Percentiles rank a stretch among this genome's conserved stretches.
These are phyloP conservation scores for Eulithis prunata DNA, from an alignment of 2,888 invertebrate genomes.

Conservation along the genomic window DNA sequence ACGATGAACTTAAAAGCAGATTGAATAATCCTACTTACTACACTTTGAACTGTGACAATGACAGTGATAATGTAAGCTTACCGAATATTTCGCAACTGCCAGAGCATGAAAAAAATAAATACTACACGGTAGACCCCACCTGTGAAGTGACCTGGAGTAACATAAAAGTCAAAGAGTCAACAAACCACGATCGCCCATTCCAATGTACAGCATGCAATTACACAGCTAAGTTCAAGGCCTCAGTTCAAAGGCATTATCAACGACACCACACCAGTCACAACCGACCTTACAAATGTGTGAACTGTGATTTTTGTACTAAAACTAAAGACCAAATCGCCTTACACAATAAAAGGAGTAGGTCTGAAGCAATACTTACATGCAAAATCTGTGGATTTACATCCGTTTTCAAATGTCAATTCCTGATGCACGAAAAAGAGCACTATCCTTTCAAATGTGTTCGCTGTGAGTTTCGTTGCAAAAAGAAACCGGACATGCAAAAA, in stretches of 20 bases:
- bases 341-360: conserved; percentile 66
- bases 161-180: conserved; percentile 60
- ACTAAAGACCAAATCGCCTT: conserved; percentile 69
- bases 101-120: conserved; percentile 44
- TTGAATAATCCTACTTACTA: conserved; percentile 14
- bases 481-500: conserved; percentile 63
- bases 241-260: conserved; percentile 69
- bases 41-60: not conserved
- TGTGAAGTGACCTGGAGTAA: conserved; percentile 60
- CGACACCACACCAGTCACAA: conserved; percentile 64
- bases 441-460: conserved; percentile 57
- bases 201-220: conserved; percentile 64
- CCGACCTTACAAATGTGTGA: conserved; percentile 64
- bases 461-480: conserved; percentile 60
- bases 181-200: conserved; percentile 58
- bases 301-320: conserved; percentile 70
- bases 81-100: conserved; percentile 19
- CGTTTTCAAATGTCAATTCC: conserved; percentile 60
- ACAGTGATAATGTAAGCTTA: not conserved
- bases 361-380: conserved; percentile 48
- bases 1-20: conserved; percentile 14
- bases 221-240: conserved; percentile 64
- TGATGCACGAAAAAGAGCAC: conserved; percentile 64
- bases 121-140: conserved; percentile 57
- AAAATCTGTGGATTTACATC: conserved; percentile 55